Conservation (phyloP, 2,113 vertebrate genomes). For the Calyptommatus sinebrachiatus region DNA sequence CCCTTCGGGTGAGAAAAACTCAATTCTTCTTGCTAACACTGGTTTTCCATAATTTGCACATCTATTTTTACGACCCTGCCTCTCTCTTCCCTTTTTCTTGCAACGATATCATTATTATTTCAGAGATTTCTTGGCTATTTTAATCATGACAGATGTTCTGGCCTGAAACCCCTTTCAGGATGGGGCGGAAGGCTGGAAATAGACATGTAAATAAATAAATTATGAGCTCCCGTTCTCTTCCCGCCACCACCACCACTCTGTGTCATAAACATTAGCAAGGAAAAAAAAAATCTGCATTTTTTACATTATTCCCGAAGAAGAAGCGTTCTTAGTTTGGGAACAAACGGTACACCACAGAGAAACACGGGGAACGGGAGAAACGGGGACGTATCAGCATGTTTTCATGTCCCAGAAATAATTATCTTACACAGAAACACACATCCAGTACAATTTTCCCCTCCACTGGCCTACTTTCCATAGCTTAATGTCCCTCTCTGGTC, state of each 20-base stretch:
- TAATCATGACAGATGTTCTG: neutral
- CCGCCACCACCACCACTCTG: too few relatives aligned
- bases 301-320: neutral
- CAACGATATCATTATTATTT: neutral
- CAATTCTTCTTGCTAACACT: neutral
- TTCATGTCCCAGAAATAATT: too few relatives aligned
- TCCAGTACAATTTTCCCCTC: neutral
- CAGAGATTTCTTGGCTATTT: neutral
- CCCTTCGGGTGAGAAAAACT: too few relatives aligned
- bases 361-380: neutral
- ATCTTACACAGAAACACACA: too few relatives aligned
- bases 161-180: neutral
- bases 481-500: slow-evolving; percentile 43
- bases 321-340: neutral
- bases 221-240: neutral
- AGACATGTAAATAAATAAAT: neutral
- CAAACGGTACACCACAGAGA: neutral
- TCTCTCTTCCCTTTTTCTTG: neutral
- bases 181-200: neutral
- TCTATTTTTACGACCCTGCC: neutral
- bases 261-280: too few relatives aligned
- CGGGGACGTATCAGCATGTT: too few relatives aligned
- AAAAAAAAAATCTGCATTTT: neutral
- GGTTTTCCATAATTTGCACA: neutral
- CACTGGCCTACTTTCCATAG: slow-evolving; percentile 26